phyloP scores from a whole-genome alignment of 2,113 vertebrate species.

The Carollia perspicillata region DNA sequence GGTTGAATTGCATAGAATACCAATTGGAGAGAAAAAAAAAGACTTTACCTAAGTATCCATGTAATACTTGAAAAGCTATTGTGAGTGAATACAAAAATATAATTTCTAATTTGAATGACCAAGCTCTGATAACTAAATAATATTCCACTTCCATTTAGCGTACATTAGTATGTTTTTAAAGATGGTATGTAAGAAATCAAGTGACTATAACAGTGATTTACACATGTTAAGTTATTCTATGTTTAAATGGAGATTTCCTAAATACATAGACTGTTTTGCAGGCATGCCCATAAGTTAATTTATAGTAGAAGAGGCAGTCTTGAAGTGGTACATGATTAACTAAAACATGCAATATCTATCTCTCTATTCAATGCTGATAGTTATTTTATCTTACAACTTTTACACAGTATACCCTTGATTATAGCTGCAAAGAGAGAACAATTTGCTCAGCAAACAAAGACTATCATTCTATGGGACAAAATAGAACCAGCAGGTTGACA shows the following conservation, averaged over 20 bases:
- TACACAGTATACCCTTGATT: conserved; percentile 37
- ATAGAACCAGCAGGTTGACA: conserved; percentile 60
- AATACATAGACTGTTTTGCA: not conserved
- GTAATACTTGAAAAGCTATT: not conserved
- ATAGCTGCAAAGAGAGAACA: conserved; percentile 58
- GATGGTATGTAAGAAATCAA: conserved; percentile 2
- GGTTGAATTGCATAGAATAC: not conserved
- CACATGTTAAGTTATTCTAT: not conserved
- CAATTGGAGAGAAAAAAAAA: not conserved
- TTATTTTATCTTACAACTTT: conserved; percentile 60
- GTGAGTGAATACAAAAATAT: not conserved
- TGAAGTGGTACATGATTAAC: conserved; percentile 30
- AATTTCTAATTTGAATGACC: conserved; percentile 17
- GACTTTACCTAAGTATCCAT: not conserved
- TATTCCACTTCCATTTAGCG: not conserved
- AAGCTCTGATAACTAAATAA: not conserved
- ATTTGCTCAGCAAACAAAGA: conserved; percentile 65
- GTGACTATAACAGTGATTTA: conserved; percentile 5
- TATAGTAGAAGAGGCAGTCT: conserved; percentile 33
- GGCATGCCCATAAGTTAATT: not conserved
- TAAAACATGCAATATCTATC: not conserved
- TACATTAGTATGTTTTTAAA: conserved; percentile 4
- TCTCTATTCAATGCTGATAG: not conserved
- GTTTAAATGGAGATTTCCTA: conserved; percentile 43
- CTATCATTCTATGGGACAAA: conserved; percentile 61